Evolutionary conservation across 2,888 invertebrate species (phyloP), one percentile per base, ranked within the genome.

Genomic region (Diloba caeruleocephala): DNA sequence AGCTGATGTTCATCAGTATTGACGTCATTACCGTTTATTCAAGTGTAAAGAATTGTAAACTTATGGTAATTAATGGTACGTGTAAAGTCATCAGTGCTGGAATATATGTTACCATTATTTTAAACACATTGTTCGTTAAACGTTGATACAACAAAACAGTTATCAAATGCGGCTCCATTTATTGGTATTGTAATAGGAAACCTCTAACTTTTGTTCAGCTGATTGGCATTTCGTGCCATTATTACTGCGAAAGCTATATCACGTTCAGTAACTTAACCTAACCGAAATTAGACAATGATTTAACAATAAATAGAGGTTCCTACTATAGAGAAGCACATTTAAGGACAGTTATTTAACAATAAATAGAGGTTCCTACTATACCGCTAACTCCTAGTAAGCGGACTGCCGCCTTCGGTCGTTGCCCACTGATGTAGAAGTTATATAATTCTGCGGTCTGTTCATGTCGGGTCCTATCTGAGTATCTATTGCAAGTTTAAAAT

Each of bases 171-270:
- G 23, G 28, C 34, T 43, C 38, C 46, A 36, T 59, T 59, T 59
- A 65, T 62, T 53, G 43, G n/a, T 10, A 41, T 59, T 59, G 41
- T 53, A 59, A 52, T 48, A 46, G 45, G 21, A 41, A 65, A 31
- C 60, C 49, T 45, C 25, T 41, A 57, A 61, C 51, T 58, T 39
- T 50, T 51, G 46, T 68, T 53, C 29, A 36, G 21, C 33, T 45
- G 58, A 63, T 62, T 67, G 33, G 21, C 63, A 51, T 44, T 41
- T 44, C 2, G 17, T 44, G 7, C 29, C 28, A 34, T 45, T 39
- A 61, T 46, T 52, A 45, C 14, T 29, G 25, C 14, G 29, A 28
- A 41, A 57, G 60, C 43, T 44, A 57, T 49, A 63, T 56, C 34
- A 39, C 19, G 34, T 12, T 39, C 6, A 15, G 31, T 50, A 25